Percentiles rank a stretch among this genome's conserved stretches.
Conservation (phyloP, 2,797 vertebrate genomes). For the Centroberyx gerrardi region DNA sequence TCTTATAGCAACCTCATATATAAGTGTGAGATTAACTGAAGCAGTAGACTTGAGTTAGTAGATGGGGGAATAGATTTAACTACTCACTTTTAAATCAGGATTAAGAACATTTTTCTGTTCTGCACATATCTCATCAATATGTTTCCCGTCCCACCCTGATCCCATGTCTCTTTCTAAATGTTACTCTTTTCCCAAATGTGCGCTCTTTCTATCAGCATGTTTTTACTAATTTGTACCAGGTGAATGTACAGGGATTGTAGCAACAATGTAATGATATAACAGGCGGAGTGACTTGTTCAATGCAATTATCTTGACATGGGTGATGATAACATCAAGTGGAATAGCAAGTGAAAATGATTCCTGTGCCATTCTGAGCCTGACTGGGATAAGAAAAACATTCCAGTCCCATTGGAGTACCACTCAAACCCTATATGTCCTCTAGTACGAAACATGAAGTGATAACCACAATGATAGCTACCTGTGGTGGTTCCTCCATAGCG, state of each 20-base stretch:
- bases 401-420: no score
- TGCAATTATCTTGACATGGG: neutral
- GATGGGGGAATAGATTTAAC: no score
- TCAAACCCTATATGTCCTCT: no score
- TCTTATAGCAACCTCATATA: neutral
- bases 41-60: no score
- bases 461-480: conserved; percentile 80
- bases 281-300: neutral
- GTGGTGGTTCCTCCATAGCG: conserved; percentile 86
- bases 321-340: conserved; percentile 1
- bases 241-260: neutral
- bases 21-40: neutral
- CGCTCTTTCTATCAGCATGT: neutral
- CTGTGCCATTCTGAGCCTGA: neutral
- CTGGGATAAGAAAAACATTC: neutral
- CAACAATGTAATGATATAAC: no score
- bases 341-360: neutral
- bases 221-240: neutral
- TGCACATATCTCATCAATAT: no score
- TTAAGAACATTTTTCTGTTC: no score
- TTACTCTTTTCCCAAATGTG: neutral
- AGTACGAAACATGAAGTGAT: neutral
- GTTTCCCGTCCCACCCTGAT: no score
- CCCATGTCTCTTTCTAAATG: no score
- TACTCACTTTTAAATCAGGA: no score